These are phyloP conservation scores for Pemphigus obesinymphae DNA, from an alignment of 1,140 invertebrate species.

Conservation along the genomic window DNA sequence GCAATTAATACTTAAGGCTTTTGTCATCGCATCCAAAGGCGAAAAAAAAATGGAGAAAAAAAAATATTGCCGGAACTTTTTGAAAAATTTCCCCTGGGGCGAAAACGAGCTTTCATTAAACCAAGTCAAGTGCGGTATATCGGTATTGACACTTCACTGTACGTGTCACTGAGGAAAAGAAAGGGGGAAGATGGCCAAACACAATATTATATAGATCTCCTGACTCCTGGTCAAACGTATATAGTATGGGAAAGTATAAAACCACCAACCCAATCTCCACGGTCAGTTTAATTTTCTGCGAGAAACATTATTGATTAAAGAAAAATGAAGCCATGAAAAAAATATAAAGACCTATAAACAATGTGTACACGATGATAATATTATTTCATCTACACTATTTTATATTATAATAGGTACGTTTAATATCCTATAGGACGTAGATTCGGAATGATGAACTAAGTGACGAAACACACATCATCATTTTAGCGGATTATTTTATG, in stretches of 20 bases:
- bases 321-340: neutral
- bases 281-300: neutral
- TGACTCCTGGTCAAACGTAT: neutral
- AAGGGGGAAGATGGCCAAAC: neutral
- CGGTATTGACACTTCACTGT: constrained; percentile 35
- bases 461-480: no score
- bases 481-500: no score
- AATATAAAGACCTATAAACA: neutral
- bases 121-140: constrained; percentile 15
- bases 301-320: neutral
- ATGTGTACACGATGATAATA: no score
- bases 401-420: no score
- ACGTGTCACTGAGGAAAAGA: neutral
- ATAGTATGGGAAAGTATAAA: neutral
- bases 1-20: constrained; percentile 36
- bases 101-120: constrained; percentile 33
- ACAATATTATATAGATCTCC: neutral
- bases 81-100: constrained; percentile 30
- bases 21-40: neutral
- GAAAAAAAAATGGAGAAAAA: neutral
- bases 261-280: no score
- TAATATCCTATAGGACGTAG: no score
- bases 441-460: no score
- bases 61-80: constrained; percentile 19
- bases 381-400: no score